phyloP scores from a whole-genome alignment of 2,797 vertebrate species.

The Sardinella longiceps region DNA sequence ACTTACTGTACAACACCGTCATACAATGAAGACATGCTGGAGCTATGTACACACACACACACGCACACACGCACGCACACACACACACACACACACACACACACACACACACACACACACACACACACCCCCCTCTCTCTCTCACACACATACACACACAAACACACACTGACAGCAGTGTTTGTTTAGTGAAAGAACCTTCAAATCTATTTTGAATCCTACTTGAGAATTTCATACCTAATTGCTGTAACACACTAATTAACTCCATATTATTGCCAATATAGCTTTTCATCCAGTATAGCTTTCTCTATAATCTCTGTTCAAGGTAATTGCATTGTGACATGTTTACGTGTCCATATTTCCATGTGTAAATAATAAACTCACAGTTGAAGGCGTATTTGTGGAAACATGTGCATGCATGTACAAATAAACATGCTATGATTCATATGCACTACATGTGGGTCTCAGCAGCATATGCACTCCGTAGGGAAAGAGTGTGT shows the following conservation, averaged over 20 bases:
- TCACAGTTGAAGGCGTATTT: background rate
- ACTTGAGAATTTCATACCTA: background rate
- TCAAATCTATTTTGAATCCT: background rate
- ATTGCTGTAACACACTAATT: too few species aligned
- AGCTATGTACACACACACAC: background rate
- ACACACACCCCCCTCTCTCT: too few species aligned
- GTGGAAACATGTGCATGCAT: background rate
- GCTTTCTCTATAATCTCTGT: background rate
- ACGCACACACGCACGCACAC: conserved; percentile 5
- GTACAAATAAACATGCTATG: background rate
- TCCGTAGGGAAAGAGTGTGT: background rate
- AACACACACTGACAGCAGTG: background rate
- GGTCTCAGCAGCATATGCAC: background rate
- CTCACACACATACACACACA: too few species aligned
- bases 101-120: background rate
- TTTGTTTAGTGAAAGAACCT: too few species aligned
- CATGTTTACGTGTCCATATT: background rate
- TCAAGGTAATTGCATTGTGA: background rate
- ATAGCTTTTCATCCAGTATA: background rate
- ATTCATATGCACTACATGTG: background rate
- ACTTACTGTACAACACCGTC: background rate
- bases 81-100: background rate
- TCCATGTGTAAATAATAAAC: background rate
- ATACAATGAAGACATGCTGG: background rate
- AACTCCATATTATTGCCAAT: background rate